Base-by-base conservation (phyloP, 2,888 invertebrate genomes). In the Hesperia comma region DNA sequence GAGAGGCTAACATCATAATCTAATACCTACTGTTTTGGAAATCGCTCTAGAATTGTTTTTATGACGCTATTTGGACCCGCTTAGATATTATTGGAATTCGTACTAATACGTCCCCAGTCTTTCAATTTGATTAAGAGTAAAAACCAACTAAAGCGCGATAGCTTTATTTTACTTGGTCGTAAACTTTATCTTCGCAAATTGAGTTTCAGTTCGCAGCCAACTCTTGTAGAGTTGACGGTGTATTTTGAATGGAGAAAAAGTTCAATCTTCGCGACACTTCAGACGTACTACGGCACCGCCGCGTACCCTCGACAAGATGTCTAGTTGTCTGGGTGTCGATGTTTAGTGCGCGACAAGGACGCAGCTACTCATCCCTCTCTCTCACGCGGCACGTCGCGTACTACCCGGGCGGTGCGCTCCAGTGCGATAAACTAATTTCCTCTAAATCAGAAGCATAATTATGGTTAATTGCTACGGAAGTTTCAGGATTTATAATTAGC, bases 321-420 rank as follows among this genome's bases (percentile, higher is more conserved):
- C 57, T 64, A 53, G 64, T 58, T 49, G 63, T 63, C 57, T 63
- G 57, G 57, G 63, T 56, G 57, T 56, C 63, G 46, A 55, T 55
- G 63, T 63, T 49, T 56, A 63, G 54, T 32, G 61, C 41, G 53
- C 5, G 49, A 49, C 63, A 40, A 19, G 46, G 63, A 46, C 8
- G 17, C 53, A 53, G 10, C 26, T 32, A n/a, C 14, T 5, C 1
- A 14, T 21, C 26, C 51, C 6, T 46, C 15, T 17, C 46, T 6
- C 32, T 40, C n/a, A n/a, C 37, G 21, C 51, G 61, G 33, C 19
- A 56, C 14, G 61, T 49, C 14, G 40, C 14, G 32, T 61, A 40
- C 32, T 14, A 19, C 19, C 37, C 7, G 46, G 6, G n/a, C 40
- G 7, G 3, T n/a, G 8, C 53, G 21, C 61, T 53, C n/a, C 2